Base-by-base conservation (phyloP, 2,797 vertebrate genomes). In the Otolemur crassicaudatus region DNA sequence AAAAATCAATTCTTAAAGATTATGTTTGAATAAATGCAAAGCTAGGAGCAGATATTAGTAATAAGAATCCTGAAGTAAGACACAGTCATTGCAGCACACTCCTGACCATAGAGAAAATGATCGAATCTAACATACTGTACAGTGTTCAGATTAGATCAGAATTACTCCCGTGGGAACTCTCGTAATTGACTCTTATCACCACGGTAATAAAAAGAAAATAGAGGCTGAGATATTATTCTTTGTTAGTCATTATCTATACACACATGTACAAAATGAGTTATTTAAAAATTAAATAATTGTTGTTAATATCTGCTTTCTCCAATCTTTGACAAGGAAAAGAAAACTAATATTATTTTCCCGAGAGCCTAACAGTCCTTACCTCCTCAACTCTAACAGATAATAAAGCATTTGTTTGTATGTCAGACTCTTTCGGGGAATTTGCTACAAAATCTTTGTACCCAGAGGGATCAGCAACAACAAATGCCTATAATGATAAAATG, bases 11-110 rank as follows among this genome's bases (percentile, higher is more conserved):
- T 90, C 63, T 87, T 86, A 87, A 61, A 53, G 40, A 60, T 46
- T 72, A 29, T 9, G 13, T n/a, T 88, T 87, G n/a, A 86, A 29
- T 49, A 91, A 93, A 88, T 91, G 61, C 63, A 93, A 94, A 90
- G 20, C 23, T 95, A 87, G 22, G 40, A 40, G 75, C 20, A 88
- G n/a, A 73, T 43, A 87, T 63, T 76, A 12, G 8, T 75, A 56
- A 81, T 58, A 29, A 75, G 34, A 70, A 97, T 70, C 19, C 16
- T 81, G 7, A 94, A 69, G 31, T 43, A 75, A 94, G 65, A 60
- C 40, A 69, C 7, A 90, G n/a, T 19, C 9, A 37, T 88, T 53
- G 69, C 5, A 53, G 49, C 67, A 80, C 25, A 83, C 2, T 67
- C 56, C 70, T 83, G 12, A 86, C 31, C 60, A 43, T 19, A 29